Evolutionary conservation across 1,140 invertebrate genomes (phyloP).

Genomic region (Pachyrhynchus sulphureomaculatus): DNA sequence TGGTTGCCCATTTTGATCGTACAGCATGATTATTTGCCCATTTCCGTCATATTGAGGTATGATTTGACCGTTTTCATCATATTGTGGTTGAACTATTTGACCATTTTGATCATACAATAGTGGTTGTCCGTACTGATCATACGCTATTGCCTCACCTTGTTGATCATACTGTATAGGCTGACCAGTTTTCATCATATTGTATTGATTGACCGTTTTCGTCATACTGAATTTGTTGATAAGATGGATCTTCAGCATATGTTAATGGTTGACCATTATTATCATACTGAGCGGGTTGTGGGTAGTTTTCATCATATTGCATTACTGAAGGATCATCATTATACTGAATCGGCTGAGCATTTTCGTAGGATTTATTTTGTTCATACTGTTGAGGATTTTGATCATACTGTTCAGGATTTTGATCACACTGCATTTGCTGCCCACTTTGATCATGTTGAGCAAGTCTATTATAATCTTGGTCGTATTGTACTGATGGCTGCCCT

Average conservation of each 20-base stretch:
- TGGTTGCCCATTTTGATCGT: constrained; percentile 38
- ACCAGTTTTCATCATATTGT: constrained; percentile 16
- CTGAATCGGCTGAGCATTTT: constrained; percentile 20
- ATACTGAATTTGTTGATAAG: constrained; percentile 11
- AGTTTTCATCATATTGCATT: constrained; percentile 12
- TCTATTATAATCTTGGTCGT: not conserved
- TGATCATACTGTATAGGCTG: constrained; percentile 19
- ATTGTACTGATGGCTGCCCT: not conserved
- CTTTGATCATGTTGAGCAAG: constrained; percentile 8
- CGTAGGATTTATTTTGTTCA: constrained; percentile 4
- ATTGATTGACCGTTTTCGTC: constrained; percentile 16
- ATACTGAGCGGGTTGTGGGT: constrained; percentile 16
- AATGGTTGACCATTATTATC: constrained; percentile 15
- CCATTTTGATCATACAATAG: constrained; percentile 21
- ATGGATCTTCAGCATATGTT: constrained; percentile 13
- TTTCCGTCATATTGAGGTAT: constrained; percentile 38
- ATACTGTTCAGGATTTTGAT: not conserved
- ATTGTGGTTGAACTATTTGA: constrained; percentile 16
- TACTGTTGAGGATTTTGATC: not conserved
- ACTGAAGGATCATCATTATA: constrained; percentile 18
- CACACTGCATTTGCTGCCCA: not conserved
- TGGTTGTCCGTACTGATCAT: not conserved
- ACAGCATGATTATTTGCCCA: constrained; percentile 34
- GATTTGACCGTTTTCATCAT: constrained; percentile 34
- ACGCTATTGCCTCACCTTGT: constrained; percentile 1